Conservation (phyloP, 1,140 invertebrate species). For the Anoplophora glabripennis region DNA sequence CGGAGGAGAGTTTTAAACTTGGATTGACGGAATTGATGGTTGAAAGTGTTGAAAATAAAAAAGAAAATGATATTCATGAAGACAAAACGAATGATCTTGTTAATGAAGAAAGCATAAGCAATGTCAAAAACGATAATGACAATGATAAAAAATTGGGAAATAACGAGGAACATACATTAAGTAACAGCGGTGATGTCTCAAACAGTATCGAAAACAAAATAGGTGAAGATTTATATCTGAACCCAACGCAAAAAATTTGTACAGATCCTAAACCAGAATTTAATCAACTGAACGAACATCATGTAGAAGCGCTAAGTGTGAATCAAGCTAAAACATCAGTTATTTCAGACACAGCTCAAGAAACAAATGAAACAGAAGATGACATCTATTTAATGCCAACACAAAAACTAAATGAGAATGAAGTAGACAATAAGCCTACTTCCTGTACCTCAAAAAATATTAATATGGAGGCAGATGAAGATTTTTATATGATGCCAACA, state of each 20-base stretch:
- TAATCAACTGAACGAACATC: not conserved
- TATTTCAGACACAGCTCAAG: not conserved
- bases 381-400: slow-evolving; percentile 16
- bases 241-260: not conserved
- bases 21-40: slow-evolving; percentile 28
- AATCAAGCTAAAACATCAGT: not conserved
- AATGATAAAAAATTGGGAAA: not conserved
- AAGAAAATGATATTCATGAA: not conserved
- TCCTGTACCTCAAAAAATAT: not conserved
- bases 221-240: not conserved
- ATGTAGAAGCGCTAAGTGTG: too few relatives aligned
- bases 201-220: not conserved
- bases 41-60: slow-evolving; percentile 16
- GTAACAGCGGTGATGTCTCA: not conserved
- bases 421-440: not conserved
- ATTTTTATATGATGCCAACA: slow-evolving; percentile 25
- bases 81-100: not conserved
- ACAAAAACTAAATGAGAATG: not conserved
- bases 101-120: not conserved
- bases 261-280: not conserved
- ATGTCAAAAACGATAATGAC: not conserved
- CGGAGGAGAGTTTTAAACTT: slow-evolving; percentile 28
- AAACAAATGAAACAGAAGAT: slow-evolving; percentile 3
- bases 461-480: slow-evolving; percentile 13
- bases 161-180: not conserved